Evolutionary conservation across 2,888 invertebrate species (phyloP).

Genomic region (Tanypteryx hageni): DNA sequence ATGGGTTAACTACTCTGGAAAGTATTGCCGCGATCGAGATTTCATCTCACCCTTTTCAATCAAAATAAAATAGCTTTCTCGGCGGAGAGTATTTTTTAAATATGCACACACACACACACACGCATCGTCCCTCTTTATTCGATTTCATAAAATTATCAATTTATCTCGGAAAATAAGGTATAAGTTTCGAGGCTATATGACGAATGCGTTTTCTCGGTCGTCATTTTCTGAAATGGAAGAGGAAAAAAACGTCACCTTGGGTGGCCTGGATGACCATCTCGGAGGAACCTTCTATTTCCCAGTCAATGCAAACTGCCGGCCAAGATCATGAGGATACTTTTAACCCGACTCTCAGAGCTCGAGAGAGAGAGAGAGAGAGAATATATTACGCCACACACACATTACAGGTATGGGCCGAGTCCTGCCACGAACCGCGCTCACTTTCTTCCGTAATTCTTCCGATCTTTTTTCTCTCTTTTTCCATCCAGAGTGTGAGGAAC

Average conservation of each 20-base stretch:
- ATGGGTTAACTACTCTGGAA: no score
- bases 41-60: no score
- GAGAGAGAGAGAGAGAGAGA: not conserved
- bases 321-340: not conserved
- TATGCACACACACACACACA: no score
- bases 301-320: not conserved
- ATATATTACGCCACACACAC: not conserved
- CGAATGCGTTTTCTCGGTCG: no score
- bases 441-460: conserved; percentile 39
- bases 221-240: no score
- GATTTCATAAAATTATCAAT: no score
- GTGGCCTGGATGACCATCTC: not conserved
- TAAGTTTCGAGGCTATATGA: no score
- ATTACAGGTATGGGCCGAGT: not conserved
- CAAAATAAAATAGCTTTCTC: no score
- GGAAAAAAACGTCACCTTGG: not conserved
- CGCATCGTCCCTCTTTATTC: no score
- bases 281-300: not conserved
- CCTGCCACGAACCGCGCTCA: not conserved
- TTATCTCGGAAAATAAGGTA: no score
- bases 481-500: not conserved
- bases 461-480: not conserved
- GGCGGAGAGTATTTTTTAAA: no score
- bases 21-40: no score
- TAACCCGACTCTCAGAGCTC: not conserved